phyloP scores from a whole-genome alignment of 2,113 vertebrate species.

The Platichthys stellatus region DNA sequence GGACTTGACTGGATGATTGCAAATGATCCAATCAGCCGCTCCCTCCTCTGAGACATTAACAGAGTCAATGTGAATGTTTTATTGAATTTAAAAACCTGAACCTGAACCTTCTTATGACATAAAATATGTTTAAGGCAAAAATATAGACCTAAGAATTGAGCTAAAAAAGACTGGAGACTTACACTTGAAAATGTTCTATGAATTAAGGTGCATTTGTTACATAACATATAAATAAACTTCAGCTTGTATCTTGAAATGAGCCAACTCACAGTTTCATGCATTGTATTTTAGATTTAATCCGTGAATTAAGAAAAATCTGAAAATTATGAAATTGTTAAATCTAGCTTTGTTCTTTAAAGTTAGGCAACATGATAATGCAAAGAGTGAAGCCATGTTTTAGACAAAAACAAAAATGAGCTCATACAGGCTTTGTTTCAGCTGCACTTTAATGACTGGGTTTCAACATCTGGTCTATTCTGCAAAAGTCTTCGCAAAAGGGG shows the following conservation, averaged over 20 bases:
- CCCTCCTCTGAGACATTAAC: too few relatives aligned
- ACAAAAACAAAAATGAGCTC: not conserved
- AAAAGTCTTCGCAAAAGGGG: not conserved
- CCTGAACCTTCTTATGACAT: not conserved
- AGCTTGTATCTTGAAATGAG: too few relatives aligned
- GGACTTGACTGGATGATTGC: too few relatives aligned
- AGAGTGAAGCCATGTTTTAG: not conserved
- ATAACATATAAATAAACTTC: too few relatives aligned
- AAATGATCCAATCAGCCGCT: too few relatives aligned
- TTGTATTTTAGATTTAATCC: not conserved
- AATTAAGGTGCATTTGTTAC: too few relatives aligned
- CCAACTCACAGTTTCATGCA: not conserved
- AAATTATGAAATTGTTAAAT: not conserved
- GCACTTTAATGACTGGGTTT: too few relatives aligned
- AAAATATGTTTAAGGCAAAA: not conserved
- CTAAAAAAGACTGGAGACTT: too few relatives aligned
- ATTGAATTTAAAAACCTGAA: not conserved
- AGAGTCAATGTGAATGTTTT: not conserved
- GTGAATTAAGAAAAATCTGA: not conserved
- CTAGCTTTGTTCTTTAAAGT: not conserved
- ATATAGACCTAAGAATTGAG: not conserved
- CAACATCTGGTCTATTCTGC: not conserved
- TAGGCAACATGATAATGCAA: not conserved
- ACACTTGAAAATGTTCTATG: too few relatives aligned
- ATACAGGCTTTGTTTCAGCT: not conserved